Evolutionary conservation across 2,113 vertebrate genomes (phyloP).

Genomic region (Rhabdomys dilectus): DNA sequence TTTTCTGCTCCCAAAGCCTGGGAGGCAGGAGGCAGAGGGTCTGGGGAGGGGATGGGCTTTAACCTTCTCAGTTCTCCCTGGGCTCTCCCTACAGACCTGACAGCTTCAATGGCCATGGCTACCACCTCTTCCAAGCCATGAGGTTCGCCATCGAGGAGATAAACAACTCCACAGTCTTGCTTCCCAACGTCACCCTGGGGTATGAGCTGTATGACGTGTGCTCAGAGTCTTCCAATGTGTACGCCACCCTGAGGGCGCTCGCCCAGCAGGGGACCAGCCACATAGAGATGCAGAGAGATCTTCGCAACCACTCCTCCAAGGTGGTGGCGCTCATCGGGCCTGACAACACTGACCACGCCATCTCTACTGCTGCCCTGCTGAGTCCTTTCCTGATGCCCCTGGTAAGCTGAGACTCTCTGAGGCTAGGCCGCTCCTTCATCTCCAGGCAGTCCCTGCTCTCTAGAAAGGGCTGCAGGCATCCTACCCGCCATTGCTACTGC

Average conservation of each 20-base stretch:
- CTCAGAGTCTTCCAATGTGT: constrained; percentile 82
- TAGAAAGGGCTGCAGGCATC: neutral
- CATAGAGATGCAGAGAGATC: constrained; percentile 52
- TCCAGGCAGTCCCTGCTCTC: no score
- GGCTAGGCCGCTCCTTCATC: neutral
- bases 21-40: neutral
- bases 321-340: constrained; percentile 87
- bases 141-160: constrained; percentile 91
- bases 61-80: neutral
- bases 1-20: neutral
- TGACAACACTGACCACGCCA: constrained; percentile 72
- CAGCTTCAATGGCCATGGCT: constrained; percentile 76
- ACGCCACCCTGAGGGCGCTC: constrained; percentile 81
- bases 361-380: constrained; percentile 85
- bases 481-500: no score
- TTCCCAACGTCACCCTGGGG: constrained; percentile 91
- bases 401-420: constrained; percentile 81
- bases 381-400: constrained; percentile 87
- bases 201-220: constrained; percentile 91
- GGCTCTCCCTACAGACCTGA: rapidly evolving
- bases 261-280: rapidly evolving
- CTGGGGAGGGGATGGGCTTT: neutral
- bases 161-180: constrained; percentile 90
- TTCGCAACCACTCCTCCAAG: constrained; percentile 71
- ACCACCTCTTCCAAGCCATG: constrained; percentile 90